Percentiles rank a stretch among this genome's conserved stretches.
Conservation (phyloP, 30 jellyfish, hydroid and myxozoan species). For the Turritopsis dohrnii region DNA sequence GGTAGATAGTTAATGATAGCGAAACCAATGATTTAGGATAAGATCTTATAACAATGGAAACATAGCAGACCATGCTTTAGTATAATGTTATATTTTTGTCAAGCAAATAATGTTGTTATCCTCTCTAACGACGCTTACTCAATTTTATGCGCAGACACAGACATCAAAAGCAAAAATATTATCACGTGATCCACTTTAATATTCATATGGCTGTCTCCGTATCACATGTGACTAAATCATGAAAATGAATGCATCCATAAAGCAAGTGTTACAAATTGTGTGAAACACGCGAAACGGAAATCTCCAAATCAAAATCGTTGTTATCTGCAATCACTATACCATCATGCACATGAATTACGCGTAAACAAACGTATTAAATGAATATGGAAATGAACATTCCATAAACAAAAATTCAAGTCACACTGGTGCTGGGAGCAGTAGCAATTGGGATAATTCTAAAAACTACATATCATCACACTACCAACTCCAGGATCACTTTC, state of each 20-base stretch:
- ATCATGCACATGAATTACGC: too few species aligned
- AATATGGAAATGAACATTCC: too few species aligned
- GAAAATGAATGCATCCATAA: not conserved
- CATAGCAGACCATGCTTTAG: not conserved
- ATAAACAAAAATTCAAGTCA: not conserved
- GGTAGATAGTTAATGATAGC: not conserved
- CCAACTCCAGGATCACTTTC: not conserved
- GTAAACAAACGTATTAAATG: too few species aligned
- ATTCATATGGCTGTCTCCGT: not conserved
- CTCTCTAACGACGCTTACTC: not conserved
- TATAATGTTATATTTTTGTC: not conserved
- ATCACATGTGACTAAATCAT: not conserved
- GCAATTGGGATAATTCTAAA: too few species aligned
- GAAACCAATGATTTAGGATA: not conserved
- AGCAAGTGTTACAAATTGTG: not conserved
- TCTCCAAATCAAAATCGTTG: not conserved
- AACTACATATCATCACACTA: not conserved
- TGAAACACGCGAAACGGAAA: not conserved
- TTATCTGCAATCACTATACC: too few species aligned
- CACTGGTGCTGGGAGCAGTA: not conserved
- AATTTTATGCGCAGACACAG: not conserved
- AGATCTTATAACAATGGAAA: not conserved
- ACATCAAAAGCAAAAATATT: not conserved
- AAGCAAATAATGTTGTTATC: not conserved
- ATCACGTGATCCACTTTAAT: not conserved